These are phyloP conservation scores for Podarcis muralis DNA, from an alignment of 2,113 vertebrate genomes.

Conservation along the genomic window DNA sequence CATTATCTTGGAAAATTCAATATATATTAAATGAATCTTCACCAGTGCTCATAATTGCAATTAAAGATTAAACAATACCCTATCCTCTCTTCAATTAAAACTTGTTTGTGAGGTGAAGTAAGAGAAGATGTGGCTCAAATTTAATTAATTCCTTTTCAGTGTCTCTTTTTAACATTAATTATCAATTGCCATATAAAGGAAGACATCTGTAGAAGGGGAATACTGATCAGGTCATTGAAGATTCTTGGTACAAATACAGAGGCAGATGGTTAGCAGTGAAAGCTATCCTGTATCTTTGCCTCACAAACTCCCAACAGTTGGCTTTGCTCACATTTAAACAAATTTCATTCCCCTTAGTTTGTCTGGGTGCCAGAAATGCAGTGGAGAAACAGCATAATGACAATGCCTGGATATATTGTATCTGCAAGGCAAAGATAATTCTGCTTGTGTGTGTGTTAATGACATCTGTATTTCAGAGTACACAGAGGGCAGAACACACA, in stretches of 20 bases:
- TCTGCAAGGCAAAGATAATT: conserved; percentile 61
- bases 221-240: conserved; percentile 8
- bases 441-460: neutral
- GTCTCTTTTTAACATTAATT: conserved; percentile 27
- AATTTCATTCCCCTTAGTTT: conserved; percentile 30
- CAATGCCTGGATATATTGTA: conserved; percentile 16
- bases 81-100: conserved; percentile 15
- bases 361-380: conserved; percentile 21
- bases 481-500: conserved; percentile 3
- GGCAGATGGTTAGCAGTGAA: neutral
- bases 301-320: neutral
- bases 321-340: conserved; percentile 16
- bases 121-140: neutral
- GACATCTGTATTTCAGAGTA: conserved; percentile 42
- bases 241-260: conserved; percentile 1
- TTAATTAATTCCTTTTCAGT: conserved; percentile 28
- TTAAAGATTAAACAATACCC: conserved; percentile 23
- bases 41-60: neutral
- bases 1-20: conserved; percentile 19
- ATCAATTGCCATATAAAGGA: conserved; percentile 8
- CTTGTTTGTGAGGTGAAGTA: conserved; percentile 12
- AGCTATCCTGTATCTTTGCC: neutral
- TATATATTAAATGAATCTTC: conserved; percentile 3
- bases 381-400: conserved; percentile 24
- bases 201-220: neutral